Base-by-base conservation (phyloP, 2,797 vertebrate genomes). In the Sitta carolinensis region DNA sequence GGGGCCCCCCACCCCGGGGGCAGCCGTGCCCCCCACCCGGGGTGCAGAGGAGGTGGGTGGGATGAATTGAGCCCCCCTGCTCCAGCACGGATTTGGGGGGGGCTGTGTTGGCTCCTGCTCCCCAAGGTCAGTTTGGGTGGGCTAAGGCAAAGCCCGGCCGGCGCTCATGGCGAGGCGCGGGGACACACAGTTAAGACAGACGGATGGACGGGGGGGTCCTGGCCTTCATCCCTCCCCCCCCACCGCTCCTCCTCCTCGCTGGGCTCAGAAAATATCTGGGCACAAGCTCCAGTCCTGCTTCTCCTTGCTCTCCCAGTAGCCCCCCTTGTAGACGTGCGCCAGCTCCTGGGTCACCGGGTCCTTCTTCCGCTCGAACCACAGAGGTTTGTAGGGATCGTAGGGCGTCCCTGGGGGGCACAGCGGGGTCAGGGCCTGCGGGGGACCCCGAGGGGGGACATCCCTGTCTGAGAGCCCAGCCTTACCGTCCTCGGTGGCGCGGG, bases 281-380 rank as follows among this genome's bases (percentile, higher is more conserved):
- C 99, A 99, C 77, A 93, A 47, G 84, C 95, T 98, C 99, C 99
- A 99, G 97, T 93, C 96, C 95, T 98, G 98, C 72, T 98, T 98
- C 16, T 99, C 99, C 93, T 99, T 99, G 58, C 98, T 97, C 94
- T 99, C 99, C 99, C 99, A 99, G 98, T 99, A 99, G 10, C 99
- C 99, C 1, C 99, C 99, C 69, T 97, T 98, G 97, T 99, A 99
- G 96, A 99, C 92, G 22, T 99, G 98, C 7, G 98, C 96, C 73
- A 98, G 84, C 97, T 99, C 99, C 96, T 98, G 98, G 2, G 99
- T 99, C 25, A 95, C 94, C 0, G 98, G 97, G 91, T 99, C 99
- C 47, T 98, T 98, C 12, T 94, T 94, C 78, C 98, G 98, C 90
- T 99, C 98, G 55, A 99, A 99, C 99, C 99, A 99, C 97, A 98